Evolutionary conservation across 2,888 invertebrate genomes (phyloP).

Genomic region (Cheilosia impressa): DNA sequence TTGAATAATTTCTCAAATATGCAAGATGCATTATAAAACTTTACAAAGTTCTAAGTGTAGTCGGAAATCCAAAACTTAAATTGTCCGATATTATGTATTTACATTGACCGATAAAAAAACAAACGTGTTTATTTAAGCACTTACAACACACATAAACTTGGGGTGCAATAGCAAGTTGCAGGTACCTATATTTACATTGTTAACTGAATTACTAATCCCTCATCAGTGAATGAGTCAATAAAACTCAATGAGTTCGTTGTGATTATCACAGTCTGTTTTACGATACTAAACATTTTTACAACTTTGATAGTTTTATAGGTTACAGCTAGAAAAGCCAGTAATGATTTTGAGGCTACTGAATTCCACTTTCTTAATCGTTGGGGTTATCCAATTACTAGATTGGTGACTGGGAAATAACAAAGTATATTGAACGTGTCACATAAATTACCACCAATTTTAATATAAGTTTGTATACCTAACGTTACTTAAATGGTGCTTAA

Average conservation of each 20-base stretch:
- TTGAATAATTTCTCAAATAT: too few species aligned
- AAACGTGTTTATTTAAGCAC: too few species aligned
- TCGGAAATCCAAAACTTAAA: too few species aligned
- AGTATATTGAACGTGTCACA: neutral
- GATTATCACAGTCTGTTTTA: conserved; percentile 31
- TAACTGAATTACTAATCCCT: neutral
- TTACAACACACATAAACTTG: too few species aligned
- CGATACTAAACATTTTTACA: conserved; percentile 30
- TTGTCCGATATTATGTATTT: too few species aligned
- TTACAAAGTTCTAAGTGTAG: too few species aligned
- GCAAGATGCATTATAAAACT: too few species aligned
- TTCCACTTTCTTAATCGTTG: neutral
- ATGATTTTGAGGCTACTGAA: conserved; percentile 9
- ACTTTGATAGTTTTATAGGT: conserved; percentile 23
- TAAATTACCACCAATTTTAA: neutral
- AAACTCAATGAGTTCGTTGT: conserved; percentile 28
- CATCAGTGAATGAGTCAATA: conserved; percentile 2
- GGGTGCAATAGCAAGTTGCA: too few species aligned
- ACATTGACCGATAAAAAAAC: too few species aligned
- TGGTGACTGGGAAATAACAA: neutral
- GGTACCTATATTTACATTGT: too few species aligned
- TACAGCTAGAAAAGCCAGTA: neutral
- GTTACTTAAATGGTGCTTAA: too few species aligned
- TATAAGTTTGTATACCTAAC: too few species aligned
- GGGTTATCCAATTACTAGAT: conserved; percentile 5